phyloP scores from a whole-genome alignment of 1,140 invertebrate genomes.

The Neodiprion fabricii region DNA sequence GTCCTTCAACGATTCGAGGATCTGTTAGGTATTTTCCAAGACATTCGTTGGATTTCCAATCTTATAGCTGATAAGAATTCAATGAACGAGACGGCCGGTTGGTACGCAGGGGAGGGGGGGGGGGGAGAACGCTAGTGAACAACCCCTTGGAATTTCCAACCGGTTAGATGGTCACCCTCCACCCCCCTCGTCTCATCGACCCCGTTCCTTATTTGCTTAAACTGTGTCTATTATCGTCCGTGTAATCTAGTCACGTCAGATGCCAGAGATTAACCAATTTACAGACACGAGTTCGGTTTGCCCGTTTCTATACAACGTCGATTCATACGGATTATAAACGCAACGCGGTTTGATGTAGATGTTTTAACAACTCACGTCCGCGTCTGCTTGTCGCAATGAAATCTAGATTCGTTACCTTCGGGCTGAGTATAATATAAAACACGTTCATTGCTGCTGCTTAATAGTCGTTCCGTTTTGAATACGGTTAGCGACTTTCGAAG shows the following conservation, averaged over 20 bases:
- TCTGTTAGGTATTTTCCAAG: not conserved
- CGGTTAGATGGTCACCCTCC: not conserved
- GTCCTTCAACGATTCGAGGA: not conserved
- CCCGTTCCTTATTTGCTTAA: not conserved
- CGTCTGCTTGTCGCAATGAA: no score
- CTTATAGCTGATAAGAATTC: not conserved
- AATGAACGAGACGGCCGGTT: not conserved
- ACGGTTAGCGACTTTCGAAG: no score
- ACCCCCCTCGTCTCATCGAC: not conserved
- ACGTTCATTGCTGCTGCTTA: no score
- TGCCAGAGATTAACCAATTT: not conserved
- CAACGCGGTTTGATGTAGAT: no score
- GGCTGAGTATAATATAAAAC: no score
- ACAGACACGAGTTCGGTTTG: not conserved
- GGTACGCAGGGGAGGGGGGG: no score
- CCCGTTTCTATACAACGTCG: not conserved
- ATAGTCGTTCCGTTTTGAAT: no score
- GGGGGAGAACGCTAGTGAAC: not conserved
- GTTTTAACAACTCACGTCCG: no score
- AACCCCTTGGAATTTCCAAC: not conserved
- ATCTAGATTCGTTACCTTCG: no score
- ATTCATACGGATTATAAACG: no score
- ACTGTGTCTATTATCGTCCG: not conserved
- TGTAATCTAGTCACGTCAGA: constrained; percentile 1
- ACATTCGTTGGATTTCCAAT: not conserved